These are phyloP conservation scores for Arion vulgaris DNA, from an alignment of 1,140 invertebrate species.

Conservation along the genomic window DNA sequence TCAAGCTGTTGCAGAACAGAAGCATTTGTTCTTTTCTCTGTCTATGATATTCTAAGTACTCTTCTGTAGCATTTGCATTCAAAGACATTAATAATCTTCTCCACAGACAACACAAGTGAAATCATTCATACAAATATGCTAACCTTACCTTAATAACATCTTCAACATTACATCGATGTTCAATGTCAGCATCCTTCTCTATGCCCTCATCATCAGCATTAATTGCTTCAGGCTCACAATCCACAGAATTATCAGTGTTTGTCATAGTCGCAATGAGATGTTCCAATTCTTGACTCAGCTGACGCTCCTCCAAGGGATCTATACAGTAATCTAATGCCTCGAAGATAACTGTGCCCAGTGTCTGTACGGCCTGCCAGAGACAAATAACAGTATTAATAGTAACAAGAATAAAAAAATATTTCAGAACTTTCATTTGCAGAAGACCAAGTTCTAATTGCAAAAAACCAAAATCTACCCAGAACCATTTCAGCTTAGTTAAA, in stretches of 20 bases:
- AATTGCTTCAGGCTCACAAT: conserved; percentile 36
- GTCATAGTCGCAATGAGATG: conserved; percentile 88
- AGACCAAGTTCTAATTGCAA: no score
- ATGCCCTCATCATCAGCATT: conserved; percentile 66
- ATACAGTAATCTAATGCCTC: conserved; percentile 90
- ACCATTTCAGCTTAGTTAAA: no score
- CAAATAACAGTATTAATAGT: neutral
- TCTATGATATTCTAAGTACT: no score
- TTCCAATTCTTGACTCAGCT: conserved; percentile 87
- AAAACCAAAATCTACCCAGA: no score
- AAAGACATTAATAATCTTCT: no score
- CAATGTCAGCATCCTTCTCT: conserved; percentile 56
- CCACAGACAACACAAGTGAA: no score
- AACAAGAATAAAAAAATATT: no score
- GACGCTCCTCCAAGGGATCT: conserved; percentile 85
- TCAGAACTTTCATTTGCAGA: no score
- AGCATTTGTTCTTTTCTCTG: no score
- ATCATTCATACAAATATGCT: neutral
- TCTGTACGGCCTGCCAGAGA: conserved; percentile 80
- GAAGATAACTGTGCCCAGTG: conserved; percentile 87
- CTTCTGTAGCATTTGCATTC: no score
- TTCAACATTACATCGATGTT: conserved; percentile 59
- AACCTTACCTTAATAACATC: conserved; percentile 68
- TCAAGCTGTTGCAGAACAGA: no score
- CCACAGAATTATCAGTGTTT: conserved; percentile 45